phyloP scores from a whole-genome alignment of 1,140 invertebrate genomes.

The Ips nitidus region DNA sequence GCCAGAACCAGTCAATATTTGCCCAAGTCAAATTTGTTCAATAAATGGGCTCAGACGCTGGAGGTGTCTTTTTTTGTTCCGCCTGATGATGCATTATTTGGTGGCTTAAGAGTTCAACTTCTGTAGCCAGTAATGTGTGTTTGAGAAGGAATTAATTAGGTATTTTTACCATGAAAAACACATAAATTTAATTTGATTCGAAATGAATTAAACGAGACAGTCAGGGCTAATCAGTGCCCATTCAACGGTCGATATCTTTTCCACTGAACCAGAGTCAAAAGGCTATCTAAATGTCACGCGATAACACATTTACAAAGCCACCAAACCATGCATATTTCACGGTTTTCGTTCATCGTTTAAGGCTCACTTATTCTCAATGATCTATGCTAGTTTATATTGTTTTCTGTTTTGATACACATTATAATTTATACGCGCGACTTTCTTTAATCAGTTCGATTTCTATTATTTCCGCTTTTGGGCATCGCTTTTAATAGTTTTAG shows the following conservation, averaged over 20 bases:
- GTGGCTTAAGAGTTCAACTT: no score
- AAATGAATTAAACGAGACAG: no score
- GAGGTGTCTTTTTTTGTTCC: constrained; percentile 39
- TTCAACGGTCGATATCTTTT: constrained; percentile 32
- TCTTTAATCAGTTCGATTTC: no score
- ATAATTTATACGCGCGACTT: neutral
- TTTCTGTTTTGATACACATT: constrained; percentile 13
- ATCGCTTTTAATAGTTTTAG: no score
- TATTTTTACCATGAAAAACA: no score
- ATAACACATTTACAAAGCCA: constrained; percentile 26
- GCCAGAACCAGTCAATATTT: constrained; percentile 40
- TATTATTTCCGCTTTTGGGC: no score
- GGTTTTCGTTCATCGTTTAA: constrained; percentile 30
- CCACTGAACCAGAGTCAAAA: constrained; percentile 33
- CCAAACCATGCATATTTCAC: constrained; percentile 26
- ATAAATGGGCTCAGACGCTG: constrained; percentile 45
- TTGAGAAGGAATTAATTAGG: no score
- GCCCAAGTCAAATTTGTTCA: constrained; percentile 41
- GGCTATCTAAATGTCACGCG: constrained; percentile 28
- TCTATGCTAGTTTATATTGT: constrained; percentile 26
- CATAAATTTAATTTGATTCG: no score
- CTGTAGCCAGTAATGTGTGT: no score
- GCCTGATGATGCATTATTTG: neutral
- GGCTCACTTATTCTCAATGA: constrained; percentile 29
- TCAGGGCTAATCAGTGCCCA: constrained; percentile 1